phyloP scores from a whole-genome alignment of 2,113 vertebrate species.

The Myxocyprinus asiaticus region DNA sequence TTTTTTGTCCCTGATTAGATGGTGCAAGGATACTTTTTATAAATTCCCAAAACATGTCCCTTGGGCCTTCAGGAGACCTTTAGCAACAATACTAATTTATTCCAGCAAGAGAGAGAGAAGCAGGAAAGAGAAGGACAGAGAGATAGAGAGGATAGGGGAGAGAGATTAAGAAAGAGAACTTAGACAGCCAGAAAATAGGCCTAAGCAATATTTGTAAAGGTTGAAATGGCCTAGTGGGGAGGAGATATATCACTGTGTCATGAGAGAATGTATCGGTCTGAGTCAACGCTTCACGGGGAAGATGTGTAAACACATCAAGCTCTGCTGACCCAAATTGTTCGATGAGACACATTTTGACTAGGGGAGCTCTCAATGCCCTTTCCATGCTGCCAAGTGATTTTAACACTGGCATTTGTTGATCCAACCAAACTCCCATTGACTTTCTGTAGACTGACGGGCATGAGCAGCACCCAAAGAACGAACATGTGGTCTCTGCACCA shows the following conservation, averaged over 20 bases:
- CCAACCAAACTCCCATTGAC: constrained; percentile 33
- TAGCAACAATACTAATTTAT: constrained; percentile 54
- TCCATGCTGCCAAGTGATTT: constrained; percentile 41
- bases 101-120: constrained; percentile 41
- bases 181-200: background rate
- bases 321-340: constrained; percentile 36
- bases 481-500: constrained; percentile 37
- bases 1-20: constrained; percentile 27
- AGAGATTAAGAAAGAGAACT: background rate
- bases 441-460: constrained; percentile 37
- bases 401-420: constrained; percentile 39
- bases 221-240: background rate
- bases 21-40: constrained; percentile 47
- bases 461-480: constrained; percentile 31
- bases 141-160: background rate
- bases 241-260: background rate
- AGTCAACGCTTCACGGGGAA: constrained; percentile 32
- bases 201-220: background rate
- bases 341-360: constrained; percentile 26
- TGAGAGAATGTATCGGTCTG: background rate
- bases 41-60: constrained; percentile 31
- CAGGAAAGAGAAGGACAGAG: constrained; percentile 19
- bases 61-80: constrained; percentile 33
- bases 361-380: constrained; percentile 18
- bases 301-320: constrained; percentile 44